Evolutionary conservation across 2,113 vertebrate genomes (phyloP), one percentile per base, ranked within the genome.

Genomic region (Dolichotis patagonum): DNA sequence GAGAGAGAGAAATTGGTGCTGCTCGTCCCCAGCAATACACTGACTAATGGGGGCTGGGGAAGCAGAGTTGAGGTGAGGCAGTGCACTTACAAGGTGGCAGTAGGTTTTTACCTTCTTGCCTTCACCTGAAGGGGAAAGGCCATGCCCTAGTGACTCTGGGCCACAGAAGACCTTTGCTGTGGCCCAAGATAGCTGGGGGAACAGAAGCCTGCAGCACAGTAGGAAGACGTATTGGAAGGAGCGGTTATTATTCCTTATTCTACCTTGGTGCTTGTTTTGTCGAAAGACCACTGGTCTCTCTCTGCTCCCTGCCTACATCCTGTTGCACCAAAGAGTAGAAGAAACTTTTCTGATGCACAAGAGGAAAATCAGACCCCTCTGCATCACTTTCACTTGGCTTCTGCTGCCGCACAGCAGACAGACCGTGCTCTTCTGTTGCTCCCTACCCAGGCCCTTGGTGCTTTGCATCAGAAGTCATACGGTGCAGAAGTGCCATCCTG

Each of bases 401-500:
- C 67, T 75, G 5, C 75, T 49, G 28, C 65, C 60, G 2, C 67
- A 11, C 4, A n/a, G 38, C 88, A 5, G 28, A 24, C 35, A n/a
- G n/a, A n/a, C 80, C 11, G 0, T 38, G 22, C 32, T 46, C 56
- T 13, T 60, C 35, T 5, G 1, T 38, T 1, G 5, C 13, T 20
- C 26, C n/a, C 54, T 26, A 3, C 3, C 54, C 14, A 20, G 19
- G 10, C 1, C 3, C 43, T 20, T 38, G 10, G 8, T 28, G 32
- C 32, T 35, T 80, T 35, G 30, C 16, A 9, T 12, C 9, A 1
- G 1, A 19, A 32, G 22, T 2, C 13, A 52, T 28, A 2, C 0
- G n/a, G 11, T 24, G 1, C 12, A 52, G 9, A 0, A 22, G 13
- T 24, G 38, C 24, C 9, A 17, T 22, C 41, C 1, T 0, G 1